phyloP scores from a whole-genome alignment of 2,888 invertebrate genomes.

The Boloria selene region DNA sequence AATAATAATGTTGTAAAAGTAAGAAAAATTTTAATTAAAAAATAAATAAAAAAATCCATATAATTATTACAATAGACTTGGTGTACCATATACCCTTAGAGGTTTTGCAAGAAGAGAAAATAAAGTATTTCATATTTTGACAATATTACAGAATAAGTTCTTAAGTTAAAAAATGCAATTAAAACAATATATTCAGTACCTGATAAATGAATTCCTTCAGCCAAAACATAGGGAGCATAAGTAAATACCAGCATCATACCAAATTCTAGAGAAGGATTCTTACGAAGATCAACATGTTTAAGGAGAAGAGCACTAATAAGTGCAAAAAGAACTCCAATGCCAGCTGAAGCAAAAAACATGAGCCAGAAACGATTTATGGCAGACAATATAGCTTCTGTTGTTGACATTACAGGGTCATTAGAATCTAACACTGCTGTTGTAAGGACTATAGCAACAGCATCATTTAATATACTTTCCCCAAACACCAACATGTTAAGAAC shows the following conservation, averaged over 20 bases:
- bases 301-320: conserved; percentile 94
- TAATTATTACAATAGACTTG: too few relatives aligned
- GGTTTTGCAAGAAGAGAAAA: too few relatives aligned
- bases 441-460: conserved; percentile 98
- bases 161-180: background rate
- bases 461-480: conserved; percentile 96
- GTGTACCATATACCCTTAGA: too few relatives aligned
- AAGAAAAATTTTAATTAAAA: too few relatives aligned
- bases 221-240: conserved; percentile 98
- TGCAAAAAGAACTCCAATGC: conserved; percentile 97
- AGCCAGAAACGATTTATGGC: conserved; percentile 95
- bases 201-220: conserved; percentile 97
- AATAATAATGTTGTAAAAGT: background rate
- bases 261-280: conserved; percentile 98
- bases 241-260: conserved; percentile 99
- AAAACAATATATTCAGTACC: conserved; percentile 75
- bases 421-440: conserved; percentile 93
- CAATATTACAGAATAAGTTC: too few relatives aligned
- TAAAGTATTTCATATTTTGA: too few relatives aligned
- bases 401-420: conserved; percentile 83
- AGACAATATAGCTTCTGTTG: conserved; percentile 92
- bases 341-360: conserved; percentile 99
- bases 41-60: too few relatives aligned
- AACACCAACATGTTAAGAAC: conserved; percentile 99
- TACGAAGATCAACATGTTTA: conserved; percentile 97